Evolutionary conservation across 2,797 vertebrate species (phyloP), one percentile per base, ranked within the genome.

Genomic region (Potorous gilbertii): DNA sequence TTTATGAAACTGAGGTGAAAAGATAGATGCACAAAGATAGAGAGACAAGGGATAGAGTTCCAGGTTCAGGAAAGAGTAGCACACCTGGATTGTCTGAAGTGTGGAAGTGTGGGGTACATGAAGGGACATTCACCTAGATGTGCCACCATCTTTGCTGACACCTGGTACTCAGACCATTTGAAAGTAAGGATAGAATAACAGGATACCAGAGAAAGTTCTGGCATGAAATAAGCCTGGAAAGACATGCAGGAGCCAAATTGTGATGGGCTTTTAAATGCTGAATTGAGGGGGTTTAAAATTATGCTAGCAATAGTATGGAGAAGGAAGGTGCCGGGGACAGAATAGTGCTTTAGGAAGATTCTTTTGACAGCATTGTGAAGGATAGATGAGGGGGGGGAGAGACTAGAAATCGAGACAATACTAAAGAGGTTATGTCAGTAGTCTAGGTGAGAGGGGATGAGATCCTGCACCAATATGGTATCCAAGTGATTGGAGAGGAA

Each of bases 21-120:
- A 21, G 66, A 81, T 18, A 81, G 66, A n/a, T 81, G 2, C 11
- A 46, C n/a, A 46, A 9, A 21, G 34, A 40, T 46, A 2, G n/a
- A 46, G n/a, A 9, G 18, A 24, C 2, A 2, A 34, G 16, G 24
- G 66, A 1, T 46, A 2, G 6, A 81, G 10, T 81, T 16, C 18
- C n/a, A 5, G n/a, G 62, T n/a, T 18, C 5, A 34, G 14, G 62
- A 21, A 81, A 81, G n/a, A 40, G 66, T 16, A 40, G 66, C 2
- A n/a, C 0, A 18, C 0, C n/a, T 0, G 3, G n/a, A 8, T 40
- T 21, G 34, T 74, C 13, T 66, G 34, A n/a, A 6, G 18, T 9
- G 3, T 24, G n/a, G 34, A n/a, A 6, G 18, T 9, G 3, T 24
- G n/a, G 8, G n/a, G 6, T 40, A n/a, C 8, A 46, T 40, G n/a